A percentile compares a stretch with the other conserved stretches of the same genome.
These are phyloP conservation scores for Pyrgilauda ruficollis DNA, from an alignment of 2,113 vertebrate species.

Conservation along the genomic window DNA sequence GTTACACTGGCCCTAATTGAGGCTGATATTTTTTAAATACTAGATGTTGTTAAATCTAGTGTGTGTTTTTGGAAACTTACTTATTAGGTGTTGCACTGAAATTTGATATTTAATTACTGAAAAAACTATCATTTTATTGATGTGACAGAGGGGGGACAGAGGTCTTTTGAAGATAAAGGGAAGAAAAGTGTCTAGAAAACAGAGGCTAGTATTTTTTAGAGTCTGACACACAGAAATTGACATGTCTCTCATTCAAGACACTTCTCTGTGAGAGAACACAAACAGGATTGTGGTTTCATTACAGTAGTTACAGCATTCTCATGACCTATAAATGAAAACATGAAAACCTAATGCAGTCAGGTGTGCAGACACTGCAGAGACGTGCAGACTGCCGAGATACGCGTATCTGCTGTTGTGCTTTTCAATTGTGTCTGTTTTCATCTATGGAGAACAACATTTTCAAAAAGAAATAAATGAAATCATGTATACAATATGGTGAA, in stretches of 20 bases:
- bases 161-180: constrained; percentile 22
- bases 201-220: constrained; percentile 45
- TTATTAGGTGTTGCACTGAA: not conserved
- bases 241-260: constrained; percentile 67
- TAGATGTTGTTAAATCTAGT: not conserved
- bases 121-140: not conserved
- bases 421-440: not conserved
- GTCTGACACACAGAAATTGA: constrained; percentile 63
- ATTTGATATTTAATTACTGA: not conserved
- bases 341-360: constrained; percentile 58
- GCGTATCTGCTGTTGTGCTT: not conserved
- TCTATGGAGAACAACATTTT: constrained; percentile 26
- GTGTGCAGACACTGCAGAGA: constrained; percentile 1
- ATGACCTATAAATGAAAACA: constrained; percentile 66
- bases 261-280: constrained; percentile 55
- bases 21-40: not conserved
- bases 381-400: not conserved
- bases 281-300: constrained; percentile 67
- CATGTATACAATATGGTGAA: not conserved
- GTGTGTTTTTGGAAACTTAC: not conserved
- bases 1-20: not conserved
- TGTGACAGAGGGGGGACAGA: not conserved
- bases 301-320: constrained; percentile 65
- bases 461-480: not conserved
- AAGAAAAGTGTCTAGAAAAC: constrained; percentile 45